phyloP scores from a whole-genome alignment of 2,797 vertebrate species.

The Prunella strophiata region DNA sequence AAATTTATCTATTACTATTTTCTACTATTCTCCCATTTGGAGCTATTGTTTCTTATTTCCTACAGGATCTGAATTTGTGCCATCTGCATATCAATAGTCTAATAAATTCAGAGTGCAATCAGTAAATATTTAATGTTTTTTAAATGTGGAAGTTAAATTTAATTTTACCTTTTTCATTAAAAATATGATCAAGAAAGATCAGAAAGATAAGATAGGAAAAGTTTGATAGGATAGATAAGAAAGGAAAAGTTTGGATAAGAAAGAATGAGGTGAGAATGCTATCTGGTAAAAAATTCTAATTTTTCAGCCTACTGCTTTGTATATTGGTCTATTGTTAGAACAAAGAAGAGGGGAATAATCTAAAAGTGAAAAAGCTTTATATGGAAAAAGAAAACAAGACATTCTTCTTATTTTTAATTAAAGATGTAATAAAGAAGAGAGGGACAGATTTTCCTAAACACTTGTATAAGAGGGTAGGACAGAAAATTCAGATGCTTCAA shows the following conservation, averaged over 20 bases:
- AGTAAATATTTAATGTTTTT: background rate
- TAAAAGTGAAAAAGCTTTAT: background rate
- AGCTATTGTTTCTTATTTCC: background rate
- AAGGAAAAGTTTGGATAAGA: background rate
- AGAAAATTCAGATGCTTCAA: background rate
- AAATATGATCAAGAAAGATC: background rate
- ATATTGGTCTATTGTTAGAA: background rate
- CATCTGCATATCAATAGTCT: background rate
- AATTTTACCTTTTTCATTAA: background rate
- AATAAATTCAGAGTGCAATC: background rate
- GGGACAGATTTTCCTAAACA: background rate
- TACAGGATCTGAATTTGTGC: background rate
- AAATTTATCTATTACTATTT: background rate
- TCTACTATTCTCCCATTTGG: background rate
- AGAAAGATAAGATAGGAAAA: background rate
- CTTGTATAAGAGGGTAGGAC: background rate
- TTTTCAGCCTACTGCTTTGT: background rate
- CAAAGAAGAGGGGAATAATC: background rate
- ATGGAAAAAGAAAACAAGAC: background rate
- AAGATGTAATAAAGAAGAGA: background rate
- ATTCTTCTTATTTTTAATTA: background rate
- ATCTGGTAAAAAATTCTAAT: background rate
- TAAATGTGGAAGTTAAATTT: background rate
- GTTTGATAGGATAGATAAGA: background rate
- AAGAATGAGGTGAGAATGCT: background rate